These are phyloP conservation scores for Drosophila falleni DNA, from an alignment of 2,888 invertebrate genomes.

Conservation along the genomic window DNA sequence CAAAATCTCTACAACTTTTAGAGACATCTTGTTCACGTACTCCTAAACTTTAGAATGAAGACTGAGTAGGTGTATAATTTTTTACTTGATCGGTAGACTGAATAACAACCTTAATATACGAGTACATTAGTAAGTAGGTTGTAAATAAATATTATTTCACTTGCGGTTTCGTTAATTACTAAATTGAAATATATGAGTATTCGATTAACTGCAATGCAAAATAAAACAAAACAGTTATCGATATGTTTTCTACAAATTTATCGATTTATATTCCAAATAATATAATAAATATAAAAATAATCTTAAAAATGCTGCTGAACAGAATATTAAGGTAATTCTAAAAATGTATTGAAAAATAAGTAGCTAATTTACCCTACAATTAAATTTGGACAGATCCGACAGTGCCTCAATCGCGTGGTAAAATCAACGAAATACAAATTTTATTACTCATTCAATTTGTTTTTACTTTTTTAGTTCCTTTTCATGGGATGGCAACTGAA, in stretches of 20 bases:
- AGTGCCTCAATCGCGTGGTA: slow-evolving; percentile 63
- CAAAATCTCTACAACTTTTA: not conserved
- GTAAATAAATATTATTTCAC: not conserved
- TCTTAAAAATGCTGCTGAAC: not conserved
- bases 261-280: no score
- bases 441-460: slow-evolving; percentile 66
- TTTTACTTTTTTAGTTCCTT: slow-evolving; percentile 7
- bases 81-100: not conserved
- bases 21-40: not conserved
- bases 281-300: no score
- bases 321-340: not conserved
- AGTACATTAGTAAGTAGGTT: not conserved
- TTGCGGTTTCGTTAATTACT: not conserved
- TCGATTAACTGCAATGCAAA: no score
- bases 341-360: not conserved
- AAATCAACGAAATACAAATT: slow-evolving; percentile 65
- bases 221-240: no score
- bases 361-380: slow-evolving; percentile 4
- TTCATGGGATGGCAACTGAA: slow-evolving; percentile 42
- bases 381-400: slow-evolving; percentile 21
- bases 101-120: no score
- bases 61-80: not conserved
- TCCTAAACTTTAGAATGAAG: not conserved
- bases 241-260: no score
- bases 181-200: no score